Evolutionary conservation across 2,888 invertebrate genomes (phyloP).

Genomic region (Tetanocera ferruginea): DNA sequence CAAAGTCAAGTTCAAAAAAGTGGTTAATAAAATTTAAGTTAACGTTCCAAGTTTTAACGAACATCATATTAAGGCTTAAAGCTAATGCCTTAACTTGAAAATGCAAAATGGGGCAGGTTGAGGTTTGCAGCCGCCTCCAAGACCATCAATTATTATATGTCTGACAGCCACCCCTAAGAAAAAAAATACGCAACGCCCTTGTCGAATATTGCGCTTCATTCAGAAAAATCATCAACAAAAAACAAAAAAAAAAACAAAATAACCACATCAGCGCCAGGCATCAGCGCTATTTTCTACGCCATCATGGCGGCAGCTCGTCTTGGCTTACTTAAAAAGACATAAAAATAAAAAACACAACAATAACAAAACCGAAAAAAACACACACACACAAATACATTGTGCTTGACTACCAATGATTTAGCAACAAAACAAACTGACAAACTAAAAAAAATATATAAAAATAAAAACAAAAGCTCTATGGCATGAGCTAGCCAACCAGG

Average conservation of each 20-base stretch:
- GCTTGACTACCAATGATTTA: background rate
- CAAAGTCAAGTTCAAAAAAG: background rate
- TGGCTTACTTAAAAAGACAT: constrained; percentile 19
- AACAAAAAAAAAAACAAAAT: background rate
- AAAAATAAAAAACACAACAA: background rate
- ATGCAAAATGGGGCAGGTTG: too few relatives aligned
- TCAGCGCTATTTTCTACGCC: constrained; percentile 19
- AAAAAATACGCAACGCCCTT: background rate
- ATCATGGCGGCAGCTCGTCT: constrained; percentile 26
- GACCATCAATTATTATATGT: too few relatives aligned
- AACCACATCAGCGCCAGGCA: background rate
- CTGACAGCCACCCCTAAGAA: background rate
- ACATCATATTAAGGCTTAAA: background rate
- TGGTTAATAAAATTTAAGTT: constrained; percentile 27
- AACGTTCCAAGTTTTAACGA: constrained; percentile 3
- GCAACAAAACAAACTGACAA: background rate
- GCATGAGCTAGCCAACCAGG: background rate
- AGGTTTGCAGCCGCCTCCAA: too few relatives aligned
- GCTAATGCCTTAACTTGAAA: background rate
- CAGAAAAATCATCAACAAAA: background rate
- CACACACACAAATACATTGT: background rate
- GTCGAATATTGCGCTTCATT: background rate
- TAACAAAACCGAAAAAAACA: background rate
- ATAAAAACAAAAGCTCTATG: background rate
- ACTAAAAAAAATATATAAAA: background rate